phyloP scores from a whole-genome alignment of 1,140 invertebrate genomes.

The Philotrypesis tridentata region DNA sequence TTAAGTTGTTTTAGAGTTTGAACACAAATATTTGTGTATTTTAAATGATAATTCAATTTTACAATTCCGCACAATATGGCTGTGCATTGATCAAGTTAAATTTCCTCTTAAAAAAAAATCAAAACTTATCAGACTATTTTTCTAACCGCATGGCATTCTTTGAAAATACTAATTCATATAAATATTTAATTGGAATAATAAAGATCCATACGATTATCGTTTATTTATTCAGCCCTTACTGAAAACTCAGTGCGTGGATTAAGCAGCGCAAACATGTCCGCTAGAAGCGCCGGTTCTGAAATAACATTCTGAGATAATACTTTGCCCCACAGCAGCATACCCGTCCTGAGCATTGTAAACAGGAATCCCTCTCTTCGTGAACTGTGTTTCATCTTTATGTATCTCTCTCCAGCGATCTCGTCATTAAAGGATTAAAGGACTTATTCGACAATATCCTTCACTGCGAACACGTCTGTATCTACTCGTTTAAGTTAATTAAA shows the following conservation, averaged over 20 bases:
- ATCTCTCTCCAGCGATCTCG: neutral
- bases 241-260: neutral
- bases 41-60: too few species aligned
- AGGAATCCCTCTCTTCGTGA: neutral
- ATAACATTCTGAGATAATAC: neutral
- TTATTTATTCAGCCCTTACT: neutral
- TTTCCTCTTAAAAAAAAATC: too few species aligned
- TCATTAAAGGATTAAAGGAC: neutral
- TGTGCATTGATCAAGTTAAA: too few species aligned
- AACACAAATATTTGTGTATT: too few species aligned
- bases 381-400: too few species aligned
- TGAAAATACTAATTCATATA: neutral
- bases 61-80: too few species aligned
- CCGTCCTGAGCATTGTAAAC: neutral
- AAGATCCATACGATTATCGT: neutral
- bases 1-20: too few species aligned
- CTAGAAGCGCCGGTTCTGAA: neutral
- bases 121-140: too few species aligned
- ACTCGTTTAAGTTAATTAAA: neutral
- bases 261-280: neutral
- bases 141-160: too few species aligned
- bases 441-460: neutral
- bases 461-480: neutral
- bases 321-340: neutral
- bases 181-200: neutral